These are phyloP conservation scores for Aphelocoma californica DNA, from an alignment of 2,797 vertebrate species.

Conservation along the genomic window DNA sequence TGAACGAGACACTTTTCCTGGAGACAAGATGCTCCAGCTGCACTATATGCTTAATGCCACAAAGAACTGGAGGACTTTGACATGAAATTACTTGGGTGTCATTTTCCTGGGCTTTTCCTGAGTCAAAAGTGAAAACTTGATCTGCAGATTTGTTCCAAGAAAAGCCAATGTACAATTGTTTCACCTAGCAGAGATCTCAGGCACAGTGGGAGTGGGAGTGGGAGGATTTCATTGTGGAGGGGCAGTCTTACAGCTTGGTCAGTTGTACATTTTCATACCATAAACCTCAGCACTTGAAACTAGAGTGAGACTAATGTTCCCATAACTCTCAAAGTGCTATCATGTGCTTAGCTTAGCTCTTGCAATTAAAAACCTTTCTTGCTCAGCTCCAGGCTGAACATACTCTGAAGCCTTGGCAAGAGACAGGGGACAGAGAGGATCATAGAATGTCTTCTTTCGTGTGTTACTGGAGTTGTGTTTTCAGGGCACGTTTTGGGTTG, in stretches of 20 bases:
- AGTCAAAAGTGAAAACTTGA: background rate
- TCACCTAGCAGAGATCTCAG: background rate
- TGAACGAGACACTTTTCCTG: background rate
- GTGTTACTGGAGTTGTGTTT: background rate
- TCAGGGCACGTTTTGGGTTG: background rate
- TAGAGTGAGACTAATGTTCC: background rate
- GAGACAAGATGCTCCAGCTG: background rate
- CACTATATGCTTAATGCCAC: accelerated
- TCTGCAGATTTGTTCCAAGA: background rate
- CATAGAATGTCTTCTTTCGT: background rate
- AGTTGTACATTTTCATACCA: background rate
- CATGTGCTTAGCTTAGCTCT: background rate
- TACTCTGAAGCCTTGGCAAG: background rate
- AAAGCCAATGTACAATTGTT: background rate
- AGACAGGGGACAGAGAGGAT: background rate
- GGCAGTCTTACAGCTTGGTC: background rate
- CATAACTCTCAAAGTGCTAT: background rate
- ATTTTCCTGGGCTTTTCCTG: background rate
- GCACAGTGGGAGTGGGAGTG: background rate
- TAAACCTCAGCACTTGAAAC: background rate
- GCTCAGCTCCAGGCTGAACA: background rate
- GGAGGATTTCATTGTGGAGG: background rate
- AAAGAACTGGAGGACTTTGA: background rate
- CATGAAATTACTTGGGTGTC: background rate
- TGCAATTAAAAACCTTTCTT: background rate